Evolutionary conservation across 2,797 vertebrate species (phyloP).

Genomic region (Anas bernieri): DNA sequence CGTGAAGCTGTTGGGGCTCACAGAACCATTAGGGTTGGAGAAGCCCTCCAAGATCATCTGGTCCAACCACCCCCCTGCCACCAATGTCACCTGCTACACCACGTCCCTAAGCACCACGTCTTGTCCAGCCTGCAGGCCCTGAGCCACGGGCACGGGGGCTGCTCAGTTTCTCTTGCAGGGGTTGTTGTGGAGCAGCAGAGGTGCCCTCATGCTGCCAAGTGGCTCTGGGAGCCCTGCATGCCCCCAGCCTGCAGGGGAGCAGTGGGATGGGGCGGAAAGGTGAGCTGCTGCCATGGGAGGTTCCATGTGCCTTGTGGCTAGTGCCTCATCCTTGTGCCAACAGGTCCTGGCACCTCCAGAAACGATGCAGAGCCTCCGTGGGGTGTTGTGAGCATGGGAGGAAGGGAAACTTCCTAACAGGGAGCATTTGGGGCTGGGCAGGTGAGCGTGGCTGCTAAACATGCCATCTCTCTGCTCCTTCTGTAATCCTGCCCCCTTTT

Average conservation of each 20-base stretch:
- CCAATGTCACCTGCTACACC: no score
- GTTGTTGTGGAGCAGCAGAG: not conserved
- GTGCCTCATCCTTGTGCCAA: not conserved
- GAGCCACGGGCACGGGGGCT: rapidly evolving
- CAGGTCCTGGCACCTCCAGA: rapidly evolving
- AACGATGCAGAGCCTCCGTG: not conserved
- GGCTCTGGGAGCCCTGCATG: not conserved
- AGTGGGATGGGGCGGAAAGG: not conserved
- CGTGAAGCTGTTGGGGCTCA: not conserved
- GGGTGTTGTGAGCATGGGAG: not conserved
- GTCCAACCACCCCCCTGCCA: no score
- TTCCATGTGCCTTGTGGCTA: not conserved
- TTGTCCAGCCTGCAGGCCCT: not conserved
- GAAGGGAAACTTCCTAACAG: not conserved
- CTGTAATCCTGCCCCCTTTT: not conserved
- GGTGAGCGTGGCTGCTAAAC: not conserved
- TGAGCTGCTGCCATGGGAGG: not conserved
- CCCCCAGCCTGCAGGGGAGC: not conserved
- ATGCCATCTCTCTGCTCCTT: not conserved
- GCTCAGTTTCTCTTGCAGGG: not conserved
- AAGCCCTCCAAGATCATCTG: no score
- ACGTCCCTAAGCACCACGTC: no score
- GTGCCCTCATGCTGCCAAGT: not conserved
- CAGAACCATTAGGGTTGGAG: no score
- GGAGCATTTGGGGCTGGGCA: no score